Percentiles rank a stretch among this genome's conserved stretches.
Evolutionary conservation across 2,888 invertebrate species (phyloP).

Genomic region (Isoperla grammatica): DNA sequence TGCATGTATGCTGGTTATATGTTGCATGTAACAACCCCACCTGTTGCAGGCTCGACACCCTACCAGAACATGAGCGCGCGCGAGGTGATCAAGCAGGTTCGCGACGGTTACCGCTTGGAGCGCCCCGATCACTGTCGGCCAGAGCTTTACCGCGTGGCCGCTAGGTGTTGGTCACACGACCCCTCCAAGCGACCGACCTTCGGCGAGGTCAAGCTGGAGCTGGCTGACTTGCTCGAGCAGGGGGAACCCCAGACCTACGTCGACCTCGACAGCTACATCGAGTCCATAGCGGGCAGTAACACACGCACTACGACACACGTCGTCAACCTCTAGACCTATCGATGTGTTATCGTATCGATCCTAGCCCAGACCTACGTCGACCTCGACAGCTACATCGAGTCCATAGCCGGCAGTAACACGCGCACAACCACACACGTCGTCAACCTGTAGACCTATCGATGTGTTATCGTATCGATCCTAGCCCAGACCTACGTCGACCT

Average conservation of each 20-base stretch:
- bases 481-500: too few relatives aligned
- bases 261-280: conserved; percentile 60
- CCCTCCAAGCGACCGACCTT: conserved; percentile 69
- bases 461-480: too few relatives aligned
- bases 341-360: too few relatives aligned
- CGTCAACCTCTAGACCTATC: not conserved
- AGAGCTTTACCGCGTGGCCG: conserved; percentile 59
- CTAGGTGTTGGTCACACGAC: conserved; percentile 60
- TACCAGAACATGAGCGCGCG: conserved; percentile 80
- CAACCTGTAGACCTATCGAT: not conserved
- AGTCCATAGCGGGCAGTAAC: not conserved
- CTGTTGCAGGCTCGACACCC: conserved; percentile 70
- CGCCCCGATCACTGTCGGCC: conserved; percentile 74
- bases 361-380: conserved; percentile 64
- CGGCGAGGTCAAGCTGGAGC: conserved; percentile 49
- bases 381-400: conserved; percentile 56
- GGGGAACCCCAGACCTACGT: conserved; percentile 61
- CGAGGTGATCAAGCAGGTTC: conserved; percentile 74
- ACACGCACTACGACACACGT: not conserved
- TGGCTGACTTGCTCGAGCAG: conserved; percentile 55
- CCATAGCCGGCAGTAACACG: not conserved
- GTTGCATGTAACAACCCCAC: too few relatives aligned
- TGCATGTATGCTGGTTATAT: too few relatives aligned
- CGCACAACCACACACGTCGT: conserved; percentile 2
- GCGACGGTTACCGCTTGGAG: conserved; percentile 71